Percentiles rank a stretch among this genome's conserved stretches.
phyloP scores from a whole-genome alignment of 2,888 invertebrate species.

The Harpalus rubripes region DNA sequence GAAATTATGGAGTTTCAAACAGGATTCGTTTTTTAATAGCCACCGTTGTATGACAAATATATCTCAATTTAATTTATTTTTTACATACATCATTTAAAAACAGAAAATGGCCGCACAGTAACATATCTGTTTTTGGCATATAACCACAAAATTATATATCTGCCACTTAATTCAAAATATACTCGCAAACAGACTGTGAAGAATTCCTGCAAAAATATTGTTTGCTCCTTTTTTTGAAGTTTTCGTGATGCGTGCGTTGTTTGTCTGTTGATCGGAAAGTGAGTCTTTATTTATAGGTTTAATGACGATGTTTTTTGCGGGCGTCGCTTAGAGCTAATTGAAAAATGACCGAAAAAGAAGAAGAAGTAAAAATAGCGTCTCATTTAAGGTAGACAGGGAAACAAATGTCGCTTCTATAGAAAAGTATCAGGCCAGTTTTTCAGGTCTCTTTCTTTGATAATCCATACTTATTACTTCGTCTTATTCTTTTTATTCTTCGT shows the following conservation, averaged over 20 bases:
- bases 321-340: slow-evolving; percentile 54
- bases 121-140: no score
- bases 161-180: no score
- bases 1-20: no score
- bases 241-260: not conserved
- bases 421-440: slow-evolving; percentile 59
- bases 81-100: no score
- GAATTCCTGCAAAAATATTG: not conserved
- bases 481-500: slow-evolving; percentile 74
- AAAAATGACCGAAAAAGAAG: slow-evolving; percentile 56
- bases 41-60: no score
- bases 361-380: slow-evolving; percentile 60
- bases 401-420: slow-evolving; percentile 60
- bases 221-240: not conserved
- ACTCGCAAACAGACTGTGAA: not conserved
- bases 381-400: slow-evolving; percentile 58
- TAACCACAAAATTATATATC: no score
- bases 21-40: no score
- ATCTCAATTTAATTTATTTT: no score
- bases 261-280: slow-evolving; percentile 25
- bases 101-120: no score
- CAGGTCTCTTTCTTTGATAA: slow-evolving; percentile 73
- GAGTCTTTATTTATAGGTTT: slow-evolving; percentile 35
- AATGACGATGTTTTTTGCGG: slow-evolving; percentile 37
- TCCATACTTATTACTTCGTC: slow-evolving; percentile 77